Base-by-base conservation (phyloP, 2,113 vertebrate genomes). In the Halichoeres trimaculatus region DNA sequence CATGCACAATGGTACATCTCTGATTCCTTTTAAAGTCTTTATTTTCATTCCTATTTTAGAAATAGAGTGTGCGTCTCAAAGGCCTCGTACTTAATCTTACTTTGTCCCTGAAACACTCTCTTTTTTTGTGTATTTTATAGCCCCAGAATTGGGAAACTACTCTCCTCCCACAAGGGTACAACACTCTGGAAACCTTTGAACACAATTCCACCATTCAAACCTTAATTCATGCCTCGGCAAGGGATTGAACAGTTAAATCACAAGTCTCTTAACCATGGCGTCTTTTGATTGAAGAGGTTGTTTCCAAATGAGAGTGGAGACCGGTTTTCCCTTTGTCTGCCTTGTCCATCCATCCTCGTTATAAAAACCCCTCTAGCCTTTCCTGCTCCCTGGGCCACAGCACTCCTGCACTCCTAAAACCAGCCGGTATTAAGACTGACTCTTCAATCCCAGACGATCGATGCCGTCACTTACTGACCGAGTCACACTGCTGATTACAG, bases 391-490 rank as follows among this genome's bases (percentile, higher is more conserved):
- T n/a, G 4, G 20, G 26, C 69, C 75, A 74, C 45, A 54, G 70
- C 74, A 74, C 65, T 59, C 58, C 76, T 81, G 77, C 79, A 63
- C 67, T 86, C 78, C 75, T 74, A 78, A 73, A 85, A 81, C 65
- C 73, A 58, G 50, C 75, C 7, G 20, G 69, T 86, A 92, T 92
- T 88, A 91, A 88, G 85, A 93, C 87, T 90, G 91, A 92, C 93
- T 93, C 84, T 88, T 91, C 87, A 90, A 91, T 92, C 87, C 88
- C 76, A 65, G 84, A 71, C 87, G 85, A 90, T 93, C 90, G 82
- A 92, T 92, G 81, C 80, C 78, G 66, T 92, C 90, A 90, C 88
- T 93, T 93, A 90, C 76, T 59, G 40, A 57, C 72, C 8, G 34
- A 83, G 84, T 87, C 87, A 80, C 85, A 86, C 85, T 67, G 41